Percentiles rank a stretch among this genome's conserved stretches.
These are phyloP conservation scores for Odontomyia ornata DNA, from an alignment of 2,888 invertebrate species.

Conservation along the genomic window DNA sequence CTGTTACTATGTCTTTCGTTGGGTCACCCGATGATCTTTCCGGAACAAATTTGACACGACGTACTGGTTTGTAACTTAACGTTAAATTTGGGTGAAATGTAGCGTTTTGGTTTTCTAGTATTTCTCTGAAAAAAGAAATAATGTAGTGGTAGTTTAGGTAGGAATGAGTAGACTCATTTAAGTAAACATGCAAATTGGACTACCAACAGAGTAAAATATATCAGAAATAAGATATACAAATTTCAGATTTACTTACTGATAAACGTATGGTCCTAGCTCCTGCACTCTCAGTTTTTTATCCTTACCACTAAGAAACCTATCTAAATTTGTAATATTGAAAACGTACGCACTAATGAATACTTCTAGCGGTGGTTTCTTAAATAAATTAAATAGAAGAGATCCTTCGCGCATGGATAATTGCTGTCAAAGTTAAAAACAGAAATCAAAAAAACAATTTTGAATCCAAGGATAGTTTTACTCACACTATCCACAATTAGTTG, in stretches of 20 bases:
- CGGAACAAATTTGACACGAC: conserved; percentile 69
- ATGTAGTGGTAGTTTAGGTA: not conserved
- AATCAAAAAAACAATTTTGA: conserved; percentile 32
- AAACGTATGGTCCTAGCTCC: conserved; percentile 84
- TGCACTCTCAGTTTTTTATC: conserved; percentile 73
- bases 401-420: conserved; percentile 65
- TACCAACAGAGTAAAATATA: too few relatives aligned
- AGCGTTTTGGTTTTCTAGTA: conserved; percentile 73
- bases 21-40: conserved; percentile 75
- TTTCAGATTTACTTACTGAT: conserved; percentile 71
- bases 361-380: conserved; percentile 73
- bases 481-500: conserved; percentile 59
- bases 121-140: conserved; percentile 71
- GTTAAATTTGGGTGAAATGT: conserved; percentile 73
- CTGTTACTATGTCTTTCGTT: conserved; percentile 68
- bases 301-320: conserved; percentile 71
- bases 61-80: conserved; percentile 71
- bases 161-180: conserved; percentile 16
- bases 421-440: conserved; percentile 52
- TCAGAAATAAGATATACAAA: too few relatives aligned
- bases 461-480: conserved; percentile 50
- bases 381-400: conserved; percentile 70
- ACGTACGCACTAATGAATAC: conserved; percentile 74
- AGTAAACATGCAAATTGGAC: too few relatives aligned
- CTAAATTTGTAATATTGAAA: conserved; percentile 83